These are phyloP conservation scores for Hydropsyche tenuis DNA, from an alignment of 1,140 invertebrate species.

Conservation along the genomic window DNA sequence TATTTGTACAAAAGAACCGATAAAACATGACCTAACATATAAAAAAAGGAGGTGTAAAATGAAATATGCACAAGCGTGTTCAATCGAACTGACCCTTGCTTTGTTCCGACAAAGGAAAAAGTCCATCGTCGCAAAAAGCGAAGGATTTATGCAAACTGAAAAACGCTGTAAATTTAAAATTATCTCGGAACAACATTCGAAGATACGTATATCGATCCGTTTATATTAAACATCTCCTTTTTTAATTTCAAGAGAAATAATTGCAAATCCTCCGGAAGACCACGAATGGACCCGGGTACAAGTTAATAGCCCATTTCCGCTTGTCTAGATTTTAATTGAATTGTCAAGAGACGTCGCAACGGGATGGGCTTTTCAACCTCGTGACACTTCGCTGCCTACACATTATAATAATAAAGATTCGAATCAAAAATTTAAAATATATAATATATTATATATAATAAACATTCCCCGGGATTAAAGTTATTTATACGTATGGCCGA, in stretches of 20 bases:
- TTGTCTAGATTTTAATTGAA: slow-evolving; percentile 21
- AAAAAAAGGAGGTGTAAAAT: no score
- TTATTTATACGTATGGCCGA: no score
- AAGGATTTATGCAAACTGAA: not conserved
- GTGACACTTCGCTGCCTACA: not conserved
- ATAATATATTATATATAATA: not conserved
- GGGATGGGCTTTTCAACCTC: not conserved
- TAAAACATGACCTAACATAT: no score
- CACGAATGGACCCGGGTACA: not conserved
- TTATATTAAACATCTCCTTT: not conserved
- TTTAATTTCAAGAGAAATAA: slow-evolving; percentile 9
- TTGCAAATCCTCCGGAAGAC: not conserved
- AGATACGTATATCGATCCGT: not conserved
- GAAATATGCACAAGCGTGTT: not conserved
- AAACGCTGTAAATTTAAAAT: not conserved
- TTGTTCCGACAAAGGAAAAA: no score
- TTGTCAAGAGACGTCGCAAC: slow-evolving; percentile 9
- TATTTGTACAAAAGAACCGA: no score
- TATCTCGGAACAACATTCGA: no score
- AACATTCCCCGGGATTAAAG: no score
- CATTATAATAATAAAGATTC: not conserved
- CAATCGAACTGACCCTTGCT: no score
- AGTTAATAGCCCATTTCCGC: slow-evolving; percentile 13
- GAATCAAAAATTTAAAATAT: not conserved
- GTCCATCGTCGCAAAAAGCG: not conserved